Evolutionary conservation across 1,140 invertebrate species (phyloP), one percentile per base, ranked within the genome.

Genomic region (Anadara kagoshimensis): DNA sequence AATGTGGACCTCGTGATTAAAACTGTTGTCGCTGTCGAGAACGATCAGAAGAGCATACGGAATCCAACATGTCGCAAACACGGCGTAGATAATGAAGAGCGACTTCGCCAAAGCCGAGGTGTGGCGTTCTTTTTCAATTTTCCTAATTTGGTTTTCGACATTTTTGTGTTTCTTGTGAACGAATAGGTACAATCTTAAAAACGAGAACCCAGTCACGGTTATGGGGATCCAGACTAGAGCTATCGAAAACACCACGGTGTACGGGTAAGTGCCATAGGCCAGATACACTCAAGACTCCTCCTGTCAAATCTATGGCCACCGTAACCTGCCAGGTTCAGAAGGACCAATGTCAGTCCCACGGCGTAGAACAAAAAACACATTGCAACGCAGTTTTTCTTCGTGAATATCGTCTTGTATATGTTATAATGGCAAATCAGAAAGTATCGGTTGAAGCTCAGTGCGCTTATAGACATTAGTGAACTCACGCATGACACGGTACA

Each of bases 401-500:
- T 85, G 67, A 82, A 86, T 0, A 85, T 72, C 36, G 49, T 76
- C 2, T 69, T 68, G 66, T 87, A 87, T 16, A 57, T 43, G 14
- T 49, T 59, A 59, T 78, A 63, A 24, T 83, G 75, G 53, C 82
- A 84, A 10, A 86, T 86, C 45, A 73, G 76, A 12, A 86, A 29
- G 64, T 82, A 87, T 29, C 85, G 58, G 58, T 85, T 86, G 26
- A 80, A 71, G 59, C 78, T 81, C 36, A 87, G 77, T 1, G 70
- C 66, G 0, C 73, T 69, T 20, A 87, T 84, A 26, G 76, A 81
- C 54, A 79, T 79, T 4, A 87, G 71, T 20, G 85, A 87, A 2
- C 69, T 68, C 1, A 81, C 73, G 45, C 85, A 86, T 49, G 78
- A 76, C 26, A 83, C 76, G 1, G 84, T 79, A 63, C 86, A 87